phyloP scores from a whole-genome alignment of 2,113 vertebrate species.

The Sminthopsis crassicaudata region DNA sequence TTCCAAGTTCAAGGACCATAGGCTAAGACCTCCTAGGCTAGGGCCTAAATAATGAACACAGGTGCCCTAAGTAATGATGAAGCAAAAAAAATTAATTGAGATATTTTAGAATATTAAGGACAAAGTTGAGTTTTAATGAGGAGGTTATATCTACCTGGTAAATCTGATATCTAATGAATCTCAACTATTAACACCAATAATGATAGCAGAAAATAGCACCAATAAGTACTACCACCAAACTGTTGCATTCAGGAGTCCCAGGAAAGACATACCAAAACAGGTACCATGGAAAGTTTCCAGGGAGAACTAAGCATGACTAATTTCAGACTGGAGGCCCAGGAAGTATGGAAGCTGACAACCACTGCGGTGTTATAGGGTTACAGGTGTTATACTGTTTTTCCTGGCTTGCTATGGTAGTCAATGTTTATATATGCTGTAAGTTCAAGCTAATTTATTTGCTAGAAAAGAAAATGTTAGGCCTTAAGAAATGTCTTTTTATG shows the following conservation, averaged over 20 bases:
- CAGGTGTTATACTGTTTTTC: background rate
- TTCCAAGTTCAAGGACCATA: background rate
- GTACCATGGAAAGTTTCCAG: background rate
- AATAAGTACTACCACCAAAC: background rate
- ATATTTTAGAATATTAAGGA: background rate
- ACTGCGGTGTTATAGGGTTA: background rate
- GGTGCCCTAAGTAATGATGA: background rate
- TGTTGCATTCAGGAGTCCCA: background rate
- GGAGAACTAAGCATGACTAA: background rate
- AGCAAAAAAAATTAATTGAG: background rate
- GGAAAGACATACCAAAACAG: background rate
- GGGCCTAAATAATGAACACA: background rate
- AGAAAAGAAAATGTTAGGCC: background rate
- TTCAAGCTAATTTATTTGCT: background rate
- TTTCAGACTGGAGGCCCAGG: background rate
- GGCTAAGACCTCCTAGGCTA: background rate
- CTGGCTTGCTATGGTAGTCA: background rate
- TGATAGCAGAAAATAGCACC: background rate
- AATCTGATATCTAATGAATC: background rate
- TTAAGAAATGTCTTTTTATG: background rate
- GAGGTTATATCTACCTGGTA: background rate
- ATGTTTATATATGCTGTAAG: background rate
- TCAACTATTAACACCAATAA: background rate
- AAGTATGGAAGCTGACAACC: background rate
- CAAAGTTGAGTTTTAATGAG: background rate